Conservation (phyloP, 64 coral and sea anemone genomes). For the Trachythela sp. region DNA sequence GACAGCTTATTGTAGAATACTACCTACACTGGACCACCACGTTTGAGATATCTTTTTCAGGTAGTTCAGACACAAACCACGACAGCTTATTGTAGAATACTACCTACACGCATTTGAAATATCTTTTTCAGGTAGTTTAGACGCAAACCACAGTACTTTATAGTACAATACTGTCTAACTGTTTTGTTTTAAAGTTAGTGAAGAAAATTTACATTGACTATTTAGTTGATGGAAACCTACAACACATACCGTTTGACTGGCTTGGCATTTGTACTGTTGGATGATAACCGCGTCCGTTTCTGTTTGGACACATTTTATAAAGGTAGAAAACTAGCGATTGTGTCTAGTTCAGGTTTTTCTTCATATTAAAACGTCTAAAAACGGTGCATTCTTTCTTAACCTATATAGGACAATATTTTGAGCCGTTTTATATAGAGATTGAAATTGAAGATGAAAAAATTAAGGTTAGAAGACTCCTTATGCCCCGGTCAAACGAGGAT, state of each 20-base stretch:
- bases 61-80: too few species aligned
- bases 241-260: conserved; percentile 7
- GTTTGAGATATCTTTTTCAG: too few species aligned
- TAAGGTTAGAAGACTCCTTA: neutral
- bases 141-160: too few species aligned
- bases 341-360: neutral
- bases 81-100: too few species aligned
- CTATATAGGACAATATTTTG: neutral
- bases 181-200: neutral
- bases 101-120: too few species aligned
- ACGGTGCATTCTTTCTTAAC: neutral
- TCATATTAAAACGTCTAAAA: neutral
- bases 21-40: too few species aligned
- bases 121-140: too few species aligned
- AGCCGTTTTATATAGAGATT: neutral
- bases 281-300: neutral
- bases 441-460: neutral
- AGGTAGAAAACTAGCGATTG: neutral
- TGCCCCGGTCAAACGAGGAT: too few species aligned
- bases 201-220: neutral
- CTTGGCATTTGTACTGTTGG: neutral
- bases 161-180: too few species aligned
- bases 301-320: conserved; percentile 19
- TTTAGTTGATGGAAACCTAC: neutral
- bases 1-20: too few species aligned